Conservation (phyloP, 2,888 invertebrate genomes). For the Cremastinae sp. region DNA sequence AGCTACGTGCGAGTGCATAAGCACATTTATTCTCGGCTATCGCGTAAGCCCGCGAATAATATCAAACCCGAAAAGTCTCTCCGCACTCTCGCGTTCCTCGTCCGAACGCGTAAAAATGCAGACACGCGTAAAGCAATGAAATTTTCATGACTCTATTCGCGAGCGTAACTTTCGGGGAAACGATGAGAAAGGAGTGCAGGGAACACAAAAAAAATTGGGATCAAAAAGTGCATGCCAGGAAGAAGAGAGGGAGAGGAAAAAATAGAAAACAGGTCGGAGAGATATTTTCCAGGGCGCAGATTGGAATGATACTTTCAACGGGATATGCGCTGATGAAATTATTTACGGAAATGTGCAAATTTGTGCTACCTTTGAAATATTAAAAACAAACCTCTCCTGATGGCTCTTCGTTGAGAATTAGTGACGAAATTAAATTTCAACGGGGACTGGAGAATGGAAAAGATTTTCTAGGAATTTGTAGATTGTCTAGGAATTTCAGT, state of each 20-base stretch:
- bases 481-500: too few species aligned
- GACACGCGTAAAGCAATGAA: slow-evolving; percentile 23
- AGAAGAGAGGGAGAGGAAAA: too few species aligned
- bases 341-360: neutral
- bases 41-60: slow-evolving; percentile 4
- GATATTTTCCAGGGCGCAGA: slow-evolving; percentile 1
- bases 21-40: slow-evolving; percentile 42
- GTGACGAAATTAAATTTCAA: neutral
- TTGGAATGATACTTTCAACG: neutral
- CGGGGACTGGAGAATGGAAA: too few species aligned
- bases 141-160: slow-evolving; percentile 42
- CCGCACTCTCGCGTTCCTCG: neutral
- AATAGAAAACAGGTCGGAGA: too few species aligned
- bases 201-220: too few species aligned
- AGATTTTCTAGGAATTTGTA: too few species aligned
- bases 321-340: slow-evolving; percentile 2
- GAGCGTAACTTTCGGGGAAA: slow-evolving; percentile 20
- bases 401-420: slow-evolving; percentile 3
- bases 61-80: slow-evolving; percentile 38
- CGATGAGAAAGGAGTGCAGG: too few species aligned
- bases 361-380: slow-evolving; percentile 1
- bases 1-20: slow-evolving; percentile 55
- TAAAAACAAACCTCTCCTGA: slow-evolving; percentile 7
- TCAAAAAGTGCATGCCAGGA: too few species aligned
- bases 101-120: slow-evolving; percentile 5